Conservation (phyloP, 92 coral and sea anemone genomes). For the Siderastrea radians region DNA sequence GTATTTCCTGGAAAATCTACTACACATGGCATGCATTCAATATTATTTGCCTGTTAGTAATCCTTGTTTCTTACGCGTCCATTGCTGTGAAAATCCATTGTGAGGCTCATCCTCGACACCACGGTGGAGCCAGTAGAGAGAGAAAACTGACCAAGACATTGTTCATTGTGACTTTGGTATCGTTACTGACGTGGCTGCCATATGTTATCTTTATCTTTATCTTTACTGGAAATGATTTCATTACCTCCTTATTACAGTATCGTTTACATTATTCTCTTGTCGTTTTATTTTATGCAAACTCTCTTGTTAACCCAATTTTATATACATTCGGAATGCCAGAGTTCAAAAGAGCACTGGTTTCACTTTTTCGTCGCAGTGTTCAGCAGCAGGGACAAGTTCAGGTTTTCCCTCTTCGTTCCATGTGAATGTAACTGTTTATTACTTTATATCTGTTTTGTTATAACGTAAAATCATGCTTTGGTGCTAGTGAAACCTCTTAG, state of each 20-base stretch:
- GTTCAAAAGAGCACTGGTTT: not conserved
- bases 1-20: not conserved
- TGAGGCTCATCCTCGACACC: not conserved
- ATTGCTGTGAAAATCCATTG: not conserved
- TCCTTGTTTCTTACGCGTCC: not conserved
- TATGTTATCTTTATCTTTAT: not conserved
- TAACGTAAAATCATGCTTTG: no score
- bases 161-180: not conserved
- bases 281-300: not conserved
- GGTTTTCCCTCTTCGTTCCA: no score
- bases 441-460: no score
- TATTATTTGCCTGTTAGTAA: not conserved
- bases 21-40: not conserved
- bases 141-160: slow-evolving; percentile 8
- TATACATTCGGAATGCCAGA: not conserved
- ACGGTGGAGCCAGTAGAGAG: not conserved
- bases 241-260: not conserved
- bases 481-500: no score
- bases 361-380: not conserved
- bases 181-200: not conserved
- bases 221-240: accelerated
- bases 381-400: no score
- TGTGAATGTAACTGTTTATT: no score
- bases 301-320: not conserved
- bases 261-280: not conserved